Evolutionary conservation across 2,888 invertebrate genomes (phyloP), one percentile per base, ranked within the genome.

Genomic region (Lacanobia wlatinum): DNA sequence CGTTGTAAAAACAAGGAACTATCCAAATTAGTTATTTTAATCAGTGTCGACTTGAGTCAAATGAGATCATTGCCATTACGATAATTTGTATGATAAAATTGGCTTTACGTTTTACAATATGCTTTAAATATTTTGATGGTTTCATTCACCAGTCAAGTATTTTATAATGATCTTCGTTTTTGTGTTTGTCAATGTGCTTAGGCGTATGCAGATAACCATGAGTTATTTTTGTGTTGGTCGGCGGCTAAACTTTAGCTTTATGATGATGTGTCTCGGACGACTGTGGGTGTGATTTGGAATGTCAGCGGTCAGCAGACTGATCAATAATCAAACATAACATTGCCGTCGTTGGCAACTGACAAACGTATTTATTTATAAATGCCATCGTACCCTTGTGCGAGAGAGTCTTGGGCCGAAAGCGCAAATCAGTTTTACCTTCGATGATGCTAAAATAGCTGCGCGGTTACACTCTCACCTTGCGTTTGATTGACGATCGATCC

Each of bases 401-500:
- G 95, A 95, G 94, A 95, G 94, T 94, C 91, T 94, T 94, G 93
- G 94, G 92, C 94, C 90, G 95, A 96, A 96, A 95, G 95, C 94
- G 93, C 93, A 92, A 94, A 95, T 95, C 94, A 93, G 92, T 95
- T 93, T 96, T 96, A 95, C 96, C 96, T 96, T 96, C 96, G 94
- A 94, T 94, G 94, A 92, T 94, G 94, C 94, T 94, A 95, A 96
- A 96, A 96, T 96, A 96, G 95, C 94, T 90, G 88, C 91, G 89
- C 92, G 93, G 94, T 95, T 93, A 94, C 92, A 95, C 95, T 95
- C 94, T 96, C 94, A 94, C 96, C 96, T 96, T 96, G 96, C 94
- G 91, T 95, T 95, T 96, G 96, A 96, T 96, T 96, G 95, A 96
- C 95, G 95, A 96, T 96, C 94, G 94, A 96, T 95, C 94, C 93